A percentile compares a stretch with the other conserved stretches of the same genome.
Evolutionary conservation across 2,888 invertebrate species (phyloP).

Genomic region (Macaria liturata): DNA sequence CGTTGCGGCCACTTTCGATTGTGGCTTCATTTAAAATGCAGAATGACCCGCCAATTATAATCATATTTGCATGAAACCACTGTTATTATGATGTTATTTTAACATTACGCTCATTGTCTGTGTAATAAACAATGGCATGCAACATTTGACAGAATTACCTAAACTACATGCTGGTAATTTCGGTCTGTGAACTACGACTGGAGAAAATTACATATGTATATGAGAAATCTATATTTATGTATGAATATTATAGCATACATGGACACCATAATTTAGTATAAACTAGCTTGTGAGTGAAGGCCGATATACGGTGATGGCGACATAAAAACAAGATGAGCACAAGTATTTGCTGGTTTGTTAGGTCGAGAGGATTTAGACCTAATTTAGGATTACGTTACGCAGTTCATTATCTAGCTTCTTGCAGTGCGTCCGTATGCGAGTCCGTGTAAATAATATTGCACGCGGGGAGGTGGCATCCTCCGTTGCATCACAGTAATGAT

Average conservation of each 20-base stretch:
- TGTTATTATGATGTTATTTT: constrained; percentile 40
- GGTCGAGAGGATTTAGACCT: background rate
- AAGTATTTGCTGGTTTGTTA: too few species aligned
- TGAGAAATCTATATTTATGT: too few species aligned
- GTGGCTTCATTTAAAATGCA: constrained; percentile 28
- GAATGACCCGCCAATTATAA: constrained; percentile 52
- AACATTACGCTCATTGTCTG: constrained; percentile 33
- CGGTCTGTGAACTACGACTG: too few species aligned
- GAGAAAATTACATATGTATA: too few species aligned
- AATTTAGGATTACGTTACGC: constrained; percentile 15
- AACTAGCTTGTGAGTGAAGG: too few species aligned
- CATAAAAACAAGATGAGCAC: too few species aligned
- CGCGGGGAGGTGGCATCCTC: constrained; percentile 40
- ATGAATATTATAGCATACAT: too few species aligned
- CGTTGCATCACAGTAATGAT: constrained; percentile 56
- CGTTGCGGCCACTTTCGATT: constrained; percentile 21
- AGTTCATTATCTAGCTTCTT: constrained; percentile 3
- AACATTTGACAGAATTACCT: constrained; percentile 16
- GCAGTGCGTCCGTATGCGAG: constrained; percentile 12
- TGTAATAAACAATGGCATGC: constrained; percentile 21
- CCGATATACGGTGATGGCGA: too few species aligned
- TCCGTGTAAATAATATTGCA: too few species aligned
- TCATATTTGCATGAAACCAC: constrained; percentile 56
- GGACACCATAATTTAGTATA: too few species aligned
- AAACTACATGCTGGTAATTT: too few species aligned